phyloP scores from a whole-genome alignment of 2,113 vertebrate species.

The Syngnathus scovelli region DNA sequence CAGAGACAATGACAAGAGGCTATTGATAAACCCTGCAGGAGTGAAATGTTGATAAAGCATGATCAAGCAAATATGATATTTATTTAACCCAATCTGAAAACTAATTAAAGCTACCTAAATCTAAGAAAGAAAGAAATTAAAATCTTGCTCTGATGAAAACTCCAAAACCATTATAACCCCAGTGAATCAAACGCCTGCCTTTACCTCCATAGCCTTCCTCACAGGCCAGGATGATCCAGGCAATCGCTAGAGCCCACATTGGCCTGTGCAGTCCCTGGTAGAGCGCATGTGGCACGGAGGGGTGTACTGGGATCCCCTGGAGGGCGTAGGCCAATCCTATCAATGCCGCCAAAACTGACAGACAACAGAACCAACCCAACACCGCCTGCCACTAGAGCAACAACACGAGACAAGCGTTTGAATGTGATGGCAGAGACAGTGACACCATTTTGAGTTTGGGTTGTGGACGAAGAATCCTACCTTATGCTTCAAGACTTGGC shows the following conservation, averaged over 20 bases:
- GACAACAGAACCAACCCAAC: slow-evolving; percentile 70
- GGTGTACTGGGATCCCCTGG: slow-evolving; percentile 54
- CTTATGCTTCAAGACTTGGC: slow-evolving; percentile 66
- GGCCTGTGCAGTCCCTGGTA: slow-evolving; percentile 79
- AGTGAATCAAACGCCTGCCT: neutral
- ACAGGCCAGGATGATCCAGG: slow-evolving; percentile 78
- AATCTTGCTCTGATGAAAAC: too few relatives aligned
- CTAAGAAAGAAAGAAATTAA: too few relatives aligned
- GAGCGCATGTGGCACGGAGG: slow-evolving; percentile 55
- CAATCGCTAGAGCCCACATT: slow-evolving; percentile 72
- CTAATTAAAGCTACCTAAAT: too few relatives aligned
- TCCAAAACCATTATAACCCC: too few relatives aligned
- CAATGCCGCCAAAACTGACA: slow-evolving; percentile 64
- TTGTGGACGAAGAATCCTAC: slow-evolving; percentile 45
- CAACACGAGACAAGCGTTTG: neutral
- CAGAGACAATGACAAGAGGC: slow-evolving; percentile 64
- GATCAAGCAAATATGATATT: too few relatives aligned
- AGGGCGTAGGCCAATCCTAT: slow-evolving; percentile 67
- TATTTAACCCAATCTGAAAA: too few relatives aligned
- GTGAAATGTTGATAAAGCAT: neutral
- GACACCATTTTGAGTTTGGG: neutral
- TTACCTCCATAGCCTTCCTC: slow-evolving; percentile 80
- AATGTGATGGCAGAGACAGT: neutral
- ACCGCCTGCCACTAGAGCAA: slow-evolving; percentile 67
- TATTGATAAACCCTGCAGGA: slow-evolving; percentile 67